These are phyloP conservation scores for Blastomussa wellsi DNA, from an alignment of 92 coral and sea anemone genomes.

Conservation along the genomic window DNA sequence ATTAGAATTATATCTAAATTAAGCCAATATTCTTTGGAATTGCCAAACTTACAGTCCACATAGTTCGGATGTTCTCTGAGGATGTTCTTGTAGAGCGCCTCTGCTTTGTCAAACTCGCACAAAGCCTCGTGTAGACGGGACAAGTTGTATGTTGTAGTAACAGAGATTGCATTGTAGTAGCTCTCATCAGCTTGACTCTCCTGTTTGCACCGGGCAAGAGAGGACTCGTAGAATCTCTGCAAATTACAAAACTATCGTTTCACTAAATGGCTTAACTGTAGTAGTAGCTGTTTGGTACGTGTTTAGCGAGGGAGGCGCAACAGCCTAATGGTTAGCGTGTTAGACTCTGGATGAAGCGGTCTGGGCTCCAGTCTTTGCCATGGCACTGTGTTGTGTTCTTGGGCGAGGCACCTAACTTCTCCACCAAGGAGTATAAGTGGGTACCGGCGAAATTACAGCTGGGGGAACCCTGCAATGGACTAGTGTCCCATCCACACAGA, in stretches of 20 bases:
- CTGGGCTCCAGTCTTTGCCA: background rate
- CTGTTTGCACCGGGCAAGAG: slow-evolving; percentile 89
- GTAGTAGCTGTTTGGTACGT: background rate
- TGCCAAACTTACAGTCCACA: slow-evolving; percentile 90
- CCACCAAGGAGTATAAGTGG: background rate
- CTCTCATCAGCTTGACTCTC: slow-evolving; percentile 92
- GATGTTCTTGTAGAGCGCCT: slow-evolving; percentile 90
- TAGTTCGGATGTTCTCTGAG: slow-evolving; percentile 98
- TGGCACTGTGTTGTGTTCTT: background rate
- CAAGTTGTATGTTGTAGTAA: slow-evolving; percentile 93
- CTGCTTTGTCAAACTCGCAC: slow-evolving; percentile 95
- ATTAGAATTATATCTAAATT: too few species aligned
- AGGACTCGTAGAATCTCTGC: slow-evolving; percentile 93
- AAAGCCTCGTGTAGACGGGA: slow-evolving; percentile 93
- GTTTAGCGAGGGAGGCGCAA: background rate
- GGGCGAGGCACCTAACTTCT: background rate
- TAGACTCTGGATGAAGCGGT: background rate
- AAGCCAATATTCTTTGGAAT: background rate
- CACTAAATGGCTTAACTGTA: background rate
- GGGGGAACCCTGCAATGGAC: background rate
- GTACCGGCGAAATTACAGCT: background rate
- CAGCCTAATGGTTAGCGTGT: background rate
- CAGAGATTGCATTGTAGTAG: slow-evolving; percentile 95
- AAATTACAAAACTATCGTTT: background rate
- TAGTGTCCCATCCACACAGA: background rate